Evolutionary conservation across 2,113 vertebrate species (phyloP), one percentile per base, ranked within the genome.

Genomic region (Sceloporus tristichus): DNA sequence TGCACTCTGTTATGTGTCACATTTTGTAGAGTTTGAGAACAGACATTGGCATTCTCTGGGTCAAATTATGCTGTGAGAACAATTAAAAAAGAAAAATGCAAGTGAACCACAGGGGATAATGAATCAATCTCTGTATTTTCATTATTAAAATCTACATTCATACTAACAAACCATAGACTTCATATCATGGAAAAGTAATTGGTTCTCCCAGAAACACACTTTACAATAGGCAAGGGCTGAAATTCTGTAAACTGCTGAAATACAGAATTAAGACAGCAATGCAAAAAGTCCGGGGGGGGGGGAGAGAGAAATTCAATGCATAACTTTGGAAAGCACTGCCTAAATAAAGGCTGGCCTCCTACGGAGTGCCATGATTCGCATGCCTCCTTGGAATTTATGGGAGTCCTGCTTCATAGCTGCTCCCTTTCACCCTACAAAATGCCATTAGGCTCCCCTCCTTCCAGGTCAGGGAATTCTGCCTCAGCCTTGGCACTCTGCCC

Each of bases 401-500:
- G 74, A 29, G 16, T 48, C 70, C 54, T 74, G 38, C 71, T 68
- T 78, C 34, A 18, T 62, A 21, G 74, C 27, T 21, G 40, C 42
- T 79, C 42, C 73, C 14, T 65, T 27, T 53, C 29, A 56, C 42
- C 48, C 21, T 19, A 6, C 29, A 54, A 40, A 65, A 79, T 79
- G 40, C n/a, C 14, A 54, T 66, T 68, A 29, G 42, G 23, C 62
- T 34, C n/a, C 68, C 73, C 40, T 54, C 14, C 73, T 77, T 59
- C 87, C n/a, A 78, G 73, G 62, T 78, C 80, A 77, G 23, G 25
- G 42, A 77, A 78, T 78, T 68, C 62, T 83, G 56, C 10, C 80
- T 54, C 75, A 48, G 14, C 53, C 84, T 27, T 48, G 79, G 70
- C 79, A 23, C 38, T 54, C 18, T 42, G 25, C 86, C 54, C 38